Base-by-base conservation (phyloP, 2,113 vertebrate species). In the Pterophyllum scalare region DNA sequence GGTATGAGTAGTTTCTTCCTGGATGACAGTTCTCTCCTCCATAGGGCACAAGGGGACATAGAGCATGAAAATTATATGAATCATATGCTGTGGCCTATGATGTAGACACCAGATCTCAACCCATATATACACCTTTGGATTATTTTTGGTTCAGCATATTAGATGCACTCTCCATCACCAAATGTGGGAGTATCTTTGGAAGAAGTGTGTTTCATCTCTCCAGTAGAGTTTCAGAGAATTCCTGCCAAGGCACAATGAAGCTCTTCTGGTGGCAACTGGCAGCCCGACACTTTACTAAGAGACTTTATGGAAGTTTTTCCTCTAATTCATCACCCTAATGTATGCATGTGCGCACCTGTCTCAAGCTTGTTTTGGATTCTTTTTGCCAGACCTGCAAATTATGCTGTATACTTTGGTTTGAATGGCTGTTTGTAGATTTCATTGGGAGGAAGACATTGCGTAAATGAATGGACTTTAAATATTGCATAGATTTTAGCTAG, bases 401-500 rank as follows among this genome's bases (percentile, higher is more conserved):
- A 19, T 28, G 12, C 40, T 70, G 7, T 49, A 22, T 62, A 4
- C 6, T 59, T 60, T 57, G 9, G 24, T 59, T 60, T 19, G 7
- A 15, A n/a, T 70, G 35, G 14, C n/a, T 54, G 9, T 52, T 72
- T 82, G 19, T 74, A 15, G 59, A 77, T 78, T 35, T 65, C 17
- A 67, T n/a, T 12, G 40, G 43, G 70, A 1, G 9, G 52, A 13
- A 28, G 24, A 76, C 76, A 24, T 4, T 19, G 31, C 40, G 70
- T 56, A 74, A 77, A 85, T 38, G 58, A 87, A 79, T 54, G 62
- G 46, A 56, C 49, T 85, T 46, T 74, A 86, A 90, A 85, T 82
- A 72, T 67, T 82, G 58, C 75, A 75, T 74, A 7, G 7, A 75
- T 74, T 89, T 86, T 81, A 78, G 85, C 49, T 20, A 65, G 77